Percentiles rank a stretch among this genome's conserved stretches.
These are phyloP conservation scores for Echiichthys vipera DNA, from an alignment of 2,797 vertebrate species.

Conservation along the genomic window DNA sequence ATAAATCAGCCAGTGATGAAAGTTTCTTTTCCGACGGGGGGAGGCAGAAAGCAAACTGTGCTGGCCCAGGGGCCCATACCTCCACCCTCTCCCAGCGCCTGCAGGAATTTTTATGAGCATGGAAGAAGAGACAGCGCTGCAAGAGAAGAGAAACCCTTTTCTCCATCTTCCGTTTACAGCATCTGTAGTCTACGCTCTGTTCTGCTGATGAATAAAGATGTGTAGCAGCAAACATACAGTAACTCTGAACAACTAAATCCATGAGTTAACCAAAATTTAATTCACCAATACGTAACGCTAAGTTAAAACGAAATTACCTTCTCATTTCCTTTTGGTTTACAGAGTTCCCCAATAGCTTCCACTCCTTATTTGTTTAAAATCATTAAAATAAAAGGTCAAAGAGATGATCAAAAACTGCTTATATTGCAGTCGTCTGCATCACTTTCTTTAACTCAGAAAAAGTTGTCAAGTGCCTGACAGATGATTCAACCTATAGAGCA, in stretches of 20 bases:
- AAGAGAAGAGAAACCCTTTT: constrained; percentile 48
- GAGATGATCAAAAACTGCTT: constrained; percentile 29
- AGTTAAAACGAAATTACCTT: no score
- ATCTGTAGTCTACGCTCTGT: background rate
- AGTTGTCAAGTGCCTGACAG: constrained; percentile 61
- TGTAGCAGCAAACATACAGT: background rate
- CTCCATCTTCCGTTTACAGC: constrained; percentile 19
- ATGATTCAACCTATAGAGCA: constrained; percentile 52
- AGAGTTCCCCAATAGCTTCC: background rate
- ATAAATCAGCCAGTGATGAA: constrained; percentile 88
- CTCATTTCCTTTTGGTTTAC: constrained; percentile 17
- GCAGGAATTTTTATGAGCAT: constrained; percentile 84
- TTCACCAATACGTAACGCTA: no score
- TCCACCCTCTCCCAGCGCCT: constrained; percentile 64
- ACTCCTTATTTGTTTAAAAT: constrained; percentile 25
- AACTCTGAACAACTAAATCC: background rate
- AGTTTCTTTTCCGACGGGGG: constrained; percentile 83
- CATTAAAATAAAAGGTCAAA: constrained; percentile 35
- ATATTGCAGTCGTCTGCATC: constrained; percentile 32
- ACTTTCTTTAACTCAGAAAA: constrained; percentile 46
- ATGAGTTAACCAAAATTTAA: background rate
- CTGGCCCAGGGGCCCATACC: constrained; percentile 61
- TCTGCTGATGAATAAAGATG: background rate
- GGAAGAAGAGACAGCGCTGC: constrained; percentile 68
- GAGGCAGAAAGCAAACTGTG: constrained; percentile 80